Evolutionary conservation across 2,113 vertebrate genomes (phyloP).

Genomic region (Cavia porcellus): DNA sequence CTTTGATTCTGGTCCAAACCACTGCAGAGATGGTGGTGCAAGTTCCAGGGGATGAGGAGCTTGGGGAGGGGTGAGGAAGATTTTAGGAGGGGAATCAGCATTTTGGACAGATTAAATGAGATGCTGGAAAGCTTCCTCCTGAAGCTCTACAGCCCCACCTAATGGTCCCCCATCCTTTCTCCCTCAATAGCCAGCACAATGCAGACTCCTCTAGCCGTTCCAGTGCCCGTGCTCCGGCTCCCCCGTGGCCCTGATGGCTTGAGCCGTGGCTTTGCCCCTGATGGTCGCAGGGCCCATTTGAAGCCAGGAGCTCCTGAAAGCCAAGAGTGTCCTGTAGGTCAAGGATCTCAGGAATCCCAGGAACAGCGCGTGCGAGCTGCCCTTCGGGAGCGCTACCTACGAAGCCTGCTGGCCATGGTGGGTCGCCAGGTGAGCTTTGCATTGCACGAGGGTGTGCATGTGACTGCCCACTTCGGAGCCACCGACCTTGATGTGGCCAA

Average conservation of each 20-base stretch:
- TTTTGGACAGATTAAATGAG: neutral
- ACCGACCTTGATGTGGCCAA: conserved; percentile 93
- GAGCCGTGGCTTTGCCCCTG: conserved; percentile 89
- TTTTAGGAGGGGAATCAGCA: neutral
- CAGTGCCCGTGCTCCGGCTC: conserved; percentile 77
- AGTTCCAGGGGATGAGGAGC: neutral
- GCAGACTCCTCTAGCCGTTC: conserved; percentile 44
- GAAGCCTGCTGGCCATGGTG: conserved; percentile 90
- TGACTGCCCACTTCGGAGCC: conserved; percentile 91
- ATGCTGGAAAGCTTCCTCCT: neutral
- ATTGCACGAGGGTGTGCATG: conserved; percentile 90
- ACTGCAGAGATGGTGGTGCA: neutral
- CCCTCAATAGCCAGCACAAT: conserved; percentile 43
- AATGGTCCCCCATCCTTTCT: neutral
- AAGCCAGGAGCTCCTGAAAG: conserved; percentile 14
- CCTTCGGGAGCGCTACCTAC: conserved; percentile 92
- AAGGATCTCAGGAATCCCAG: conserved; percentile 12
- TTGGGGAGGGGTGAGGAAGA: fast-evolving
- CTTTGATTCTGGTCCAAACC: neutral
- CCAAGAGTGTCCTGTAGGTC: neutral
- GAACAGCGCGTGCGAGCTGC: conserved; percentile 89
- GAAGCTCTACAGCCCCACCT: neutral
- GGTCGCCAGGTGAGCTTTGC: conserved; percentile 89
- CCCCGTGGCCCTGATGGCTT: conserved; percentile 85
- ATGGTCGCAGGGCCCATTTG: conserved; percentile 81